Base-by-base conservation (phyloP, 2,797 vertebrate genomes). In the Myotis findleyi region DNA sequence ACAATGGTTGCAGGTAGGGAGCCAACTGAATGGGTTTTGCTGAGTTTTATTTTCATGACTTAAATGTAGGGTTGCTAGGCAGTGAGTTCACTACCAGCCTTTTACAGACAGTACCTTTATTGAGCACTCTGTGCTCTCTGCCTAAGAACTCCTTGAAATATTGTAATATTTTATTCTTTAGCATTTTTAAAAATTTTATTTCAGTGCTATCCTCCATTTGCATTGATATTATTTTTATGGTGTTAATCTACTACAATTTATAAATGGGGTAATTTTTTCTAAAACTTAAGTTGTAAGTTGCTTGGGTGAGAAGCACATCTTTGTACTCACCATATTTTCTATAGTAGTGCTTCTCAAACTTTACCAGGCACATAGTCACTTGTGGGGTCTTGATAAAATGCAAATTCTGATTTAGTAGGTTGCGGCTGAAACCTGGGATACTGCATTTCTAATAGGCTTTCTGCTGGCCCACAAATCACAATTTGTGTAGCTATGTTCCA, bases 231-330 rank as follows among this genome's bases (percentile, higher is more conserved):
- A 21, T 49, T 94, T 95, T 95, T 83, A 51, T 62, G 33, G 21
- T 71, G 33, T 36, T 83, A 62, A 57, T 71, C 18, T 62, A 62
- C n/a, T 92, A 4, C 33, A 57, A 64, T 76, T 95, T 92, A 89
- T 91, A 53, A 59, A 7, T 8, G 9, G 66, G 36, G 55, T 92
- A 44, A 36, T 77, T 94, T 95, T 87, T 51, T 95, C 55, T 90
- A 27, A 93, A 77, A 49, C 17, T 91, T 89, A 73, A 79, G 87
- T 81, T 73, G 16, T n/a, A 79, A 62, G 27, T 86, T 16, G 21
- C 44, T 64, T 68, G n/a, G 30, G 53, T 38, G 55, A 27, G 8
- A 82, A 84, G 41, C 71, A 30, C 4, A 64, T 49, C 5, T 76
- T 73, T 1, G 2, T 62, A 89, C 0, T 20, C 7, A 49, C 1